These are phyloP conservation scores for Calameuta idolon DNA, from an alignment of 2,888 invertebrate genomes.

Conservation along the genomic window DNA sequence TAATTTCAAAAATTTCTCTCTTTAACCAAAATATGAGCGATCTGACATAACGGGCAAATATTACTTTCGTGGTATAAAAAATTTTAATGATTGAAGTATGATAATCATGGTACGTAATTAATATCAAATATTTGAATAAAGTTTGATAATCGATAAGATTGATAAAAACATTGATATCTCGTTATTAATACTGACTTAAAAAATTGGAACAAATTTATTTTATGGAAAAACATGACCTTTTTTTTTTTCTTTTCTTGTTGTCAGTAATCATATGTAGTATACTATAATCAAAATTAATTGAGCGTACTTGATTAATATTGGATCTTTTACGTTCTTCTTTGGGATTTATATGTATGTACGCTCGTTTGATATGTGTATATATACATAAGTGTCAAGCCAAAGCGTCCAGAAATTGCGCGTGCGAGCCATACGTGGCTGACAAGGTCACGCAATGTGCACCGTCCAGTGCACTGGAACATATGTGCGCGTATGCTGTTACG, in stretches of 20 bases:
- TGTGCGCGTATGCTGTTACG: not conserved
- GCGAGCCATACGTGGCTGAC: conserved; percentile 42
- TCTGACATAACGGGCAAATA: not conserved
- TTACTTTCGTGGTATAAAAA: not conserved
- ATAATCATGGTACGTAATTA: not conserved
- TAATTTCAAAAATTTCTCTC: not conserved
- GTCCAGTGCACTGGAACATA: conserved; percentile 36
- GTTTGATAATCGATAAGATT: not conserved
- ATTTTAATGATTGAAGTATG: not conserved
- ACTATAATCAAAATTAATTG: not conserved
- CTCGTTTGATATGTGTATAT: not conserved
- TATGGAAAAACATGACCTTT: no score
- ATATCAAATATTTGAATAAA: not conserved
- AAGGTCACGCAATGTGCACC: conserved; percentile 54
- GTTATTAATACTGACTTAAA: no score
- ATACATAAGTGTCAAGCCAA: not conserved
- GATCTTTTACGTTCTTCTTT: not conserved
- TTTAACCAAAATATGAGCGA: not conserved
- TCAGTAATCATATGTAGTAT: not conserved
- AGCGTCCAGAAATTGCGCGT: conserved; percentile 29
- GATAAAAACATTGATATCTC: not conserved
- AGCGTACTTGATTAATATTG: not conserved
- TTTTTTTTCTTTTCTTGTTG: no score
- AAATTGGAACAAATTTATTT: no score
- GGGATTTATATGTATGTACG: not conserved